Percentiles rank a stretch among this genome's conserved stretches.
Evolutionary conservation across 2,113 vertebrate genomes (phyloP).

Genomic region (Myrmecophaga tridactyla): DNA sequence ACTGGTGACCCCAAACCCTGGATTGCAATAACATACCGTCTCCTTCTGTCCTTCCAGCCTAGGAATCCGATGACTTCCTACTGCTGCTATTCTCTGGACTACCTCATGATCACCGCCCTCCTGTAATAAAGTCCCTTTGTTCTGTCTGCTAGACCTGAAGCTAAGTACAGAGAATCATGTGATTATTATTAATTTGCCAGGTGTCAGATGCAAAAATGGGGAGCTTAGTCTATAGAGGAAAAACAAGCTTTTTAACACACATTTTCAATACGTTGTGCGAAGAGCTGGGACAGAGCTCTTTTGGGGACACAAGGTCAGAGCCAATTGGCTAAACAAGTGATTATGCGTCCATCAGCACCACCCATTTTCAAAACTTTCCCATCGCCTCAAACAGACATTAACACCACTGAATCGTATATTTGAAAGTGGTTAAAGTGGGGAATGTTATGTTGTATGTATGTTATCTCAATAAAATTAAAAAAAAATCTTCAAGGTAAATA

Average conservation of each 20-base stretch:
- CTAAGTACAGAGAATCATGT: background rate
- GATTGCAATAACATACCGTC: background rate
- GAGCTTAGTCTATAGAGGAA: background rate
- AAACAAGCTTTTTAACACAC: background rate
- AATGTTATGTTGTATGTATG: no score
- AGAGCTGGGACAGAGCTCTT: background rate
- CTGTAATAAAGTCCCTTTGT: background rate
- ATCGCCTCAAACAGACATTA: no score
- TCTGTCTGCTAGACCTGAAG: background rate
- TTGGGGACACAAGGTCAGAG: background rate
- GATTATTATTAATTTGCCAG: background rate
- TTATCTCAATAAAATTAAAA: no score
- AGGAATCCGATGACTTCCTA: background rate
- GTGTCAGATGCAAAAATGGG: background rate
- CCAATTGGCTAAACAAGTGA: no score
- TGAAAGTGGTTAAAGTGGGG: no score
- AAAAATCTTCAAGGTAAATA: no score
- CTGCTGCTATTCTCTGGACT: background rate
- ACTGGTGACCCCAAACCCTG: background rate
- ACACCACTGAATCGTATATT: no score
- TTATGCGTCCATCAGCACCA: no score
- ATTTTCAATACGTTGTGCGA: background rate
- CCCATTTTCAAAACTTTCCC: no score
- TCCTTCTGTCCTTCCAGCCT: background rate
- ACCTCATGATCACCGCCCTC: background rate